Evolutionary conservation across 1,140 invertebrate genomes (phyloP), one percentile per base, ranked within the genome.

Genomic region (Drosophila yakuba): DNA sequence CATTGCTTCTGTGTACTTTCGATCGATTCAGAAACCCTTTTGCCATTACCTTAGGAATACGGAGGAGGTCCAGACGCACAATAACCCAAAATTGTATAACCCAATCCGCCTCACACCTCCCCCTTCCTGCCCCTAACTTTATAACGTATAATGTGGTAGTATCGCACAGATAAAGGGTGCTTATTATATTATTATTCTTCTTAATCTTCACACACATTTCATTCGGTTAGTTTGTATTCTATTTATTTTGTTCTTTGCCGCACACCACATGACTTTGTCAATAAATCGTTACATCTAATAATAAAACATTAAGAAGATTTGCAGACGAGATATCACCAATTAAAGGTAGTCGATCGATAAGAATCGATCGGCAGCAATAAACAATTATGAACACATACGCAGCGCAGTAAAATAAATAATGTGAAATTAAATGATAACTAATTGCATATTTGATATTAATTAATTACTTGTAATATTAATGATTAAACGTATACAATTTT

Each of bases 381-480:
- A 62, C 43, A 50, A 80, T 69, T 48, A 64, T 61, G 61, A 56
- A 71, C 44, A 67, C 48, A 78, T 77, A 64, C 78, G 75, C 77
- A 72, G 72, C 78, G 80, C 84, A 80, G 84, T 80, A 72, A 86
- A 73, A 67, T 83, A 88, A 72, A 89, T 83, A 88, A 77, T 89
- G 84, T 89, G 84, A 89, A 89, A 78, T 78, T 78, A 84, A 90
- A 80, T 78, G 66, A 80, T 90, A 89, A 88, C 84, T 88, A 89
- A 88, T 76, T 82, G 83, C 84, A 89, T 89, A 88, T 88, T 89
- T 89, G 84, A 89, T 89, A 88, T 89, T 90, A 89, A 88, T 78
- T 73, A 88, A 82, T 82, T 85, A 86, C 72, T 88, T 88, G 80
- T 88, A 88, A 88, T 84, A 88, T 89, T 88, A 88, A 80, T 89